These are phyloP conservation scores for Dryadula phaetusa DNA, from an alignment of 2,888 invertebrate species.

Conservation along the genomic window DNA sequence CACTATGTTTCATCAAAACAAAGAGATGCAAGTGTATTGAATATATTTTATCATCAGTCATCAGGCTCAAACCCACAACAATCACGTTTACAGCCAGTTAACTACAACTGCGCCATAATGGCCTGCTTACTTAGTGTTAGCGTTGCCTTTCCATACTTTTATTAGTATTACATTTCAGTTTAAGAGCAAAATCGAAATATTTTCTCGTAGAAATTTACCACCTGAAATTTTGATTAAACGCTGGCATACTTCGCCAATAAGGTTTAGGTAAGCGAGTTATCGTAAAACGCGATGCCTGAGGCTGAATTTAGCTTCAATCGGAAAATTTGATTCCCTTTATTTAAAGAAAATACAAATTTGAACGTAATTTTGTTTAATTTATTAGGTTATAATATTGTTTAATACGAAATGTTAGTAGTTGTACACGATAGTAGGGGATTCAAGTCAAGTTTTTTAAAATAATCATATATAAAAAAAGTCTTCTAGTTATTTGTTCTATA, in stretches of 20 bases:
- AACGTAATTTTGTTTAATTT: neutral
- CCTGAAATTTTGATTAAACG: slow-evolving; percentile 21
- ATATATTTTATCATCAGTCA: no score
- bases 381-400: neutral
- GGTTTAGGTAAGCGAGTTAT: slow-evolving; percentile 18
- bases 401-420: neutral
- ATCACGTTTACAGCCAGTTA: no score
- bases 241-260: slow-evolving; percentile 19
- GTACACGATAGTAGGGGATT: neutral
- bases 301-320: slow-evolving; percentile 9
- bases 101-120: neutral
- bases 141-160: neutral
- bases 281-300: slow-evolving; percentile 15
- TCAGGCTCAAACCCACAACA: no score
- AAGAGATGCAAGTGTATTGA: no score
- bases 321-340: slow-evolving; percentile 13
- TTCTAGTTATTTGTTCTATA: no score
- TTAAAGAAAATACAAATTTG: slow-evolving; percentile 6
- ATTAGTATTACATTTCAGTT: neutral
- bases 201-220: slow-evolving; percentile 8
- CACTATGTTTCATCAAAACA: no score
- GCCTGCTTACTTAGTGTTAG: neutral
- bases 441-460: neutral
- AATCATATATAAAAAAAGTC: no score
- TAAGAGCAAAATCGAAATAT: slow-evolving; percentile 11